Conservation (phyloP, 2,797 vertebrate species). For the Paratrypauchen microcephalus region DNA sequence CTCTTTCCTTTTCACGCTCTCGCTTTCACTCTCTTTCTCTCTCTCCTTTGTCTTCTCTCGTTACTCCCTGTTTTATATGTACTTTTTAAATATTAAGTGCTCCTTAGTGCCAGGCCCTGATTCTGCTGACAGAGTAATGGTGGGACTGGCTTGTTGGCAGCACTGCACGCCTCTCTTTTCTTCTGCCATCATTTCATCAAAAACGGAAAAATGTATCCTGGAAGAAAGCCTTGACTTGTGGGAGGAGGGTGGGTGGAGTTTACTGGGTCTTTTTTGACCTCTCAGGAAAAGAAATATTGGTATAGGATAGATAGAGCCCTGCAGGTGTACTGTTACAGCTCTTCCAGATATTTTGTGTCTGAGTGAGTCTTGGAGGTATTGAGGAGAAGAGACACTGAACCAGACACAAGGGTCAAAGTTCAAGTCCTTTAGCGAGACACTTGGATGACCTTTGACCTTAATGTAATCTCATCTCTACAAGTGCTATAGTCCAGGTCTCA, state of each 20-base stretch:
- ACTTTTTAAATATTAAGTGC: constrained; percentile 57
- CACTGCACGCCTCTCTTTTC: constrained; percentile 17
- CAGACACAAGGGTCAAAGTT: not conserved
- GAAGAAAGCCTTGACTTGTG: not conserved
- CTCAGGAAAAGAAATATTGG: not conserved
- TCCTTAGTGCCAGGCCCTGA: constrained; percentile 49
- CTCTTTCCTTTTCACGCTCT: too few relatives aligned
- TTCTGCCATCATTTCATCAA: constrained; percentile 22
- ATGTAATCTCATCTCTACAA: not conserved
- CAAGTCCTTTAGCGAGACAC: not conserved
- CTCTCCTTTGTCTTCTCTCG: too few relatives aligned
- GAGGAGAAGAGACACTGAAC: not conserved
- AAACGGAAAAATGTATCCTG: constrained; percentile 49
- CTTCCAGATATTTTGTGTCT: not conserved
- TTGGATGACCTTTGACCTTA: not conserved
- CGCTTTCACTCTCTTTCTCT: too few relatives aligned
- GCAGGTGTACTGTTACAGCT: not conserved
- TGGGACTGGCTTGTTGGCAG: constrained; percentile 60
- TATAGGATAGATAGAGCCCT: not conserved
- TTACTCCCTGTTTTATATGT: constrained; percentile 49
- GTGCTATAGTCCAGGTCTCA: not conserved
- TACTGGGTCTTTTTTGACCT: constrained; percentile 5
- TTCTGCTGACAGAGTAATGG: constrained; percentile 59
- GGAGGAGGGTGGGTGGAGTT: not conserved
- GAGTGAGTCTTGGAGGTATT: not conserved